Conservation (phyloP, 1,140 invertebrate species). For the Papilio polyxenes region DNA sequence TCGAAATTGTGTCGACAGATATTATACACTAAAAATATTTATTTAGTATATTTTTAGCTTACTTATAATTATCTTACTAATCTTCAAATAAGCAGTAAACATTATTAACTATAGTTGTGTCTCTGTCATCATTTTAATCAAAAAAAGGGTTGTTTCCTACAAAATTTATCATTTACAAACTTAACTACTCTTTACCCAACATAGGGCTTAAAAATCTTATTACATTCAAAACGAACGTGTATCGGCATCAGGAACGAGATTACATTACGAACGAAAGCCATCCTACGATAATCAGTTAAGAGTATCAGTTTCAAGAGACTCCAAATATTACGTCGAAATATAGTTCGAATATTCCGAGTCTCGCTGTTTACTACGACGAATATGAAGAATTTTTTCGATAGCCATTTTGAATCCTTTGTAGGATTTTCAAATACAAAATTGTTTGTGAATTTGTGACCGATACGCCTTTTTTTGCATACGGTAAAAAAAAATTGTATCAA, state of each 20-base stretch:
- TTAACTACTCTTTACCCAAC: neutral
- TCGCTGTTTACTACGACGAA: neutral
- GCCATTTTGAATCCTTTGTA: constrained; percentile 2
- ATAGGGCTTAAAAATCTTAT: neutral
- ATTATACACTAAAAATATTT: too few relatives aligned
- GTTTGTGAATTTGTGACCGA: neutral
- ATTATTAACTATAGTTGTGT: too few relatives aligned
- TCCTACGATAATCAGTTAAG: constrained; percentile 12
- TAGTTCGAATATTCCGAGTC: neutral
- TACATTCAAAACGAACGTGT: constrained; percentile 9
- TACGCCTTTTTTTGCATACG: neutral
- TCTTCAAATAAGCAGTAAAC: too few relatives aligned
- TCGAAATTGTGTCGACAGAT: too few relatives aligned
- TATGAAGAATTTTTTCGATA: constrained; percentile 2
- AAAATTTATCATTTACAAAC: neutral
- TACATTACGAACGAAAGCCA: constrained; percentile 20
- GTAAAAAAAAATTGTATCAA: too few relatives aligned
- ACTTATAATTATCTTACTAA: too few relatives aligned
- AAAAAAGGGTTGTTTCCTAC: too few relatives aligned
- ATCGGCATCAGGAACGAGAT: constrained; percentile 12
- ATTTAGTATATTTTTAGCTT: too few relatives aligned
- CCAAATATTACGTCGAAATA: constrained; percentile 8
- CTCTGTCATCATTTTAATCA: too few relatives aligned
- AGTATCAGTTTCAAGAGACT: neutral
- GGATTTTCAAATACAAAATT: constrained; percentile 17